Evolutionary conservation across 2,888 invertebrate species (phyloP).

Genomic region (Tetrapedia diversipes): DNA sequence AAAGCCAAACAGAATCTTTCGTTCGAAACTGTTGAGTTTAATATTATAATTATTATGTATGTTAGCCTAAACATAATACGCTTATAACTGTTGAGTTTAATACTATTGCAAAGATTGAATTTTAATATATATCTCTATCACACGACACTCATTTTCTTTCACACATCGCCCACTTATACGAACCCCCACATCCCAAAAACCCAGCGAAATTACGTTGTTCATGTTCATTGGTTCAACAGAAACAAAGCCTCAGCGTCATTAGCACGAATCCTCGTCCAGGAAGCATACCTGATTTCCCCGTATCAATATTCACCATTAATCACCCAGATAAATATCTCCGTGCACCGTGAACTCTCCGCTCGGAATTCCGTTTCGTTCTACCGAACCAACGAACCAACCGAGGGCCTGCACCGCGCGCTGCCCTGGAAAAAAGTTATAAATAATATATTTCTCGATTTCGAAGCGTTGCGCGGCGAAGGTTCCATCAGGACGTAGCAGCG

Average conservation of each 20-base stretch:
- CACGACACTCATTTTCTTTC: no score
- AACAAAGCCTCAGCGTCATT: not conserved
- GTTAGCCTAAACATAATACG: no score
- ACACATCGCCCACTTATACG: no score
- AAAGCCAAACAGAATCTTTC: no score
- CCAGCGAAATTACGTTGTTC: no score
- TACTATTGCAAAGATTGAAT: no score
- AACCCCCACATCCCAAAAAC: no score
- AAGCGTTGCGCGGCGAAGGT: conserved; percentile 20
- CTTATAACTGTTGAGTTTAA: no score
- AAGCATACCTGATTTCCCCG: not conserved
- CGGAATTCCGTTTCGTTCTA: not conserved
- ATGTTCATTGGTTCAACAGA: no score
- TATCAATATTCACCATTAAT: conserved; percentile 22
- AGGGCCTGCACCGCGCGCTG: not conserved
- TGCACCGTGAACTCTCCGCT: conserved; percentile 2
- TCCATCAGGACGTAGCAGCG: conserved; percentile 43
- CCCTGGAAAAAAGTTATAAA: conserved; percentile 32
- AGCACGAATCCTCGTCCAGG: not conserved
- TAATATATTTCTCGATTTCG: conserved; percentile 50
- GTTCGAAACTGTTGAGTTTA: no score
- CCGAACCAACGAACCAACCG: not conserved
- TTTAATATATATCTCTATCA: no score
- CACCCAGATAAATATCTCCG: conserved; percentile 15
- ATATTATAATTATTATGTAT: no score